A percentile compares a stretch with the other conserved stretches of the same genome.
Conservation (phyloP, 1,140 invertebrate genomes). For the Caerostris extrusa region DNA sequence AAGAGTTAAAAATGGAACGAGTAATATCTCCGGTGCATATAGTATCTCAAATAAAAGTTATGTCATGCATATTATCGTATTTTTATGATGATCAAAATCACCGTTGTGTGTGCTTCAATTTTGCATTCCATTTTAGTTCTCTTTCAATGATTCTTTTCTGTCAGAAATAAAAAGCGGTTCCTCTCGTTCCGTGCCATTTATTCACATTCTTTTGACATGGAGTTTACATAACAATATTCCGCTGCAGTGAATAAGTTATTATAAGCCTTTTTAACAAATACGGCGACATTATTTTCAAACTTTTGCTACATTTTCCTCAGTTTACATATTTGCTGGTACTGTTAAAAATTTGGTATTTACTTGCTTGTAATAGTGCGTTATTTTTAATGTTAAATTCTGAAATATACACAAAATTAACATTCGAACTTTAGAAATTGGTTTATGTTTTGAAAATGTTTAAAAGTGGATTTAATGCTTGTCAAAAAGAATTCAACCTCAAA, state of each 20-base stretch:
- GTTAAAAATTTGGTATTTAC: too few relatives aligned
- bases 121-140: background rate
- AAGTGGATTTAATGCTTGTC: too few relatives aligned
- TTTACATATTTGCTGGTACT: too few relatives aligned
- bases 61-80: constrained; percentile 36
- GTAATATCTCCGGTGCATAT: background rate
- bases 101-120: background rate
- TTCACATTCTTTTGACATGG: background rate
- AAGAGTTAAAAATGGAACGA: background rate
- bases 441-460: too few relatives aligned
- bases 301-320: background rate
- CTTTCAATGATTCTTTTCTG: background rate
- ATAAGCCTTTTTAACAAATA: background rate
- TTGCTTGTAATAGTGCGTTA: too few relatives aligned
- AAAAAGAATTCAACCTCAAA: too few relatives aligned
- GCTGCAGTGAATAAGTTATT: background rate
- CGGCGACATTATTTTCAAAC: background rate
- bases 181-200: background rate
- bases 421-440: too few relatives aligned
- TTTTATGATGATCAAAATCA: constrained; percentile 27
- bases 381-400: too few relatives aligned
- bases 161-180: background rate
- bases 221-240: background rate
- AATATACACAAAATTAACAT: too few relatives aligned
- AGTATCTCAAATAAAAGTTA: constrained; percentile 20